Base-by-base conservation (phyloP, 2,113 vertebrate genomes). In the Bos javanicus region DNA sequence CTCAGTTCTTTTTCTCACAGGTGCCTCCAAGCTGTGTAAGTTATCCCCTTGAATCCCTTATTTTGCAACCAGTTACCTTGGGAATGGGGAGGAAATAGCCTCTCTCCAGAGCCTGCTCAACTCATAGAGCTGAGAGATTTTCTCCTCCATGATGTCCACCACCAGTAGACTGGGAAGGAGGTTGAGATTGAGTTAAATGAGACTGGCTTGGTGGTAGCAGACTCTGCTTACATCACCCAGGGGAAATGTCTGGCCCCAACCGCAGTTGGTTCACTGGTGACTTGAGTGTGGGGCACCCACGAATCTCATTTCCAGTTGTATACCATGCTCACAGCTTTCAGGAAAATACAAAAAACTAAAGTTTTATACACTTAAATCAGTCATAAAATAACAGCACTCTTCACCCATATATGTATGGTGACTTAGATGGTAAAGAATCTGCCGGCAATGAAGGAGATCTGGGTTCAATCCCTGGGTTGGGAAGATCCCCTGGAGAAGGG, bases 231-330 rank as follows among this genome's bases (percentile, higher is more conserved):
- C 9, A 30, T 54, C 57, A 23, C 15, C 36, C 28, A 7, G n/a
- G 30, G 2, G 74, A 80, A 2, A 1, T 25, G 6, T 57, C 50
- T 52, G 33, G 5, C 16, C 25, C 19, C 15, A n/a, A 0, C 2
- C 6, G 7, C 33, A 43, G 15, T 11, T 82, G n/a, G 3, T 36
- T 85, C 25, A 2, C 19, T 43, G 12, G 4, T 93, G 54, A 23
- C 14, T 43, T 71, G 33, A 36, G 8, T 39, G 3, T 57, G 36
- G 13, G 14, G 6, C 59, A 6, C 28, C 10, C 39, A 9, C 16
- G 84, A 59, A 9, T 83, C 19, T 76, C 64, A 2, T 46, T 88
- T 87, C 56, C n/a, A 93, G n/a, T 12, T 52, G 2, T 57, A 82
- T 52, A 52, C 17, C 30, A 21, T 52, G 48, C 3, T 52, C 52